Conservation (phyloP, 1,140 invertebrate genomes). For the Acromyrmex heyeri region DNA sequence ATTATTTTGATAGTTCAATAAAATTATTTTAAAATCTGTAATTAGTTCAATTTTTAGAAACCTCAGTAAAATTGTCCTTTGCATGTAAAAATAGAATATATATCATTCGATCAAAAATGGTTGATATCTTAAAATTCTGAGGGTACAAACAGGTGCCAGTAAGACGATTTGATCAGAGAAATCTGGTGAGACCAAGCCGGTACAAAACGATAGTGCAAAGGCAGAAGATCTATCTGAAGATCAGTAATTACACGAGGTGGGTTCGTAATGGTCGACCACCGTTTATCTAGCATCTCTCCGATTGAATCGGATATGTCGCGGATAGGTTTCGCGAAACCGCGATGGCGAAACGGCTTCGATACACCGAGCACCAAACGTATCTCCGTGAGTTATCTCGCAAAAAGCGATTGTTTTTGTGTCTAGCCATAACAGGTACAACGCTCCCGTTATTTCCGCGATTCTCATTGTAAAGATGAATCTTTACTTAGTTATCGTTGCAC, state of each 20-base stretch:
- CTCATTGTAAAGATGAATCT: slow-evolving; percentile 25
- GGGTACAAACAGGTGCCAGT: not conserved
- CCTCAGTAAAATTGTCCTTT: too few relatives aligned
- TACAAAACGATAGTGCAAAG: slow-evolving; percentile 39
- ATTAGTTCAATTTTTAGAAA: too few relatives aligned
- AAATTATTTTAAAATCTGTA: too few relatives aligned
- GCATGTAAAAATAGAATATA: slow-evolving; percentile 6
- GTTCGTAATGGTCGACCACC: slow-evolving; percentile 63
- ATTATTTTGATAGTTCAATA: too few relatives aligned
- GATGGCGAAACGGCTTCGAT: slow-evolving; percentile 37
- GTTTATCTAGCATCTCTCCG: slow-evolving; percentile 69
- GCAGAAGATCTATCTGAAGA: slow-evolving; percentile 64
- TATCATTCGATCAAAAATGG: not conserved
- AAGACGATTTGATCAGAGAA: slow-evolving; percentile 8
- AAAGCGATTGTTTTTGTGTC: slow-evolving; percentile 63
- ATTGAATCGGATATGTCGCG: slow-evolving; percentile 52
- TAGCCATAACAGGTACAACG: slow-evolving; percentile 62
- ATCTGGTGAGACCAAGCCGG: slow-evolving; percentile 6
- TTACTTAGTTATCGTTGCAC: slow-evolving; percentile 11
- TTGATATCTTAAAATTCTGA: slow-evolving; percentile 23
- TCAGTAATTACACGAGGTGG: slow-evolving; percentile 72
- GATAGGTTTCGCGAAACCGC: slow-evolving; percentile 36
- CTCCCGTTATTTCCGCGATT: slow-evolving; percentile 51
- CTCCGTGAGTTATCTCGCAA: slow-evolving; percentile 60
- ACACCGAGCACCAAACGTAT: slow-evolving; percentile 39